Evolutionary conservation across 2,113 vertebrate species (phyloP), one percentile per base, ranked within the genome.

Genomic region (Trogon melanurus): DNA sequence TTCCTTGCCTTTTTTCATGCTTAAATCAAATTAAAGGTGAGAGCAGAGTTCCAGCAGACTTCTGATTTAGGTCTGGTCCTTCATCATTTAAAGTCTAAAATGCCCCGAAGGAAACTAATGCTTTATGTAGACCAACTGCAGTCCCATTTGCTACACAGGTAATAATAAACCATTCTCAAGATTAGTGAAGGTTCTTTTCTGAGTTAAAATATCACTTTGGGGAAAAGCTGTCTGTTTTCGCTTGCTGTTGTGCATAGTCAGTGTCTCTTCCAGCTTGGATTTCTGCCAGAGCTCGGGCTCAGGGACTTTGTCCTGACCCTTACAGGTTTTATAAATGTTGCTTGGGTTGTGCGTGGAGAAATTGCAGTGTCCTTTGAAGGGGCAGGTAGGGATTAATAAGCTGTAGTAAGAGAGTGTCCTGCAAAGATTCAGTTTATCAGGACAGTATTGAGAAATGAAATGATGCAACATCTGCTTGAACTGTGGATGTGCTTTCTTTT

Each of bases 141-240:
- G 82, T 89, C 89, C 88, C 67, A 84, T 96, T 97, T 95, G 94
- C 92, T 91, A 48, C 79, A 80, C 89, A 76, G 95, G 88, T 94
- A 60, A 95, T 96, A 92, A 94, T 91, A 97, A 96, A 96, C 79
- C 45, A 72, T 91, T 81, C 64, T 74, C 0, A 13, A 92, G 85
- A 88, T 95, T 95, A 96, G 88, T 75, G 83, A 94, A 91, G 84
- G 76, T 95, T 97, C 81, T 79, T 92, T 95, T 96, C 89, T 81
- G 83, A 95, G 97, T 97, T 95, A 97, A 96, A 97, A 89, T 80
- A 87, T 54, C 89, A 89, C 92, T 97, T 90, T 83, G 45, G 87
- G 95, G 79, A 56, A 95, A 93, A 88, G 48, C 74, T 94, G 88
- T 87, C 73, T 91, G 38, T 91, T 75, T 93, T 66, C 30, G 11